Conservation (phyloP, 2,797 vertebrate genomes). For the Fundulus diaphanus region DNA sequence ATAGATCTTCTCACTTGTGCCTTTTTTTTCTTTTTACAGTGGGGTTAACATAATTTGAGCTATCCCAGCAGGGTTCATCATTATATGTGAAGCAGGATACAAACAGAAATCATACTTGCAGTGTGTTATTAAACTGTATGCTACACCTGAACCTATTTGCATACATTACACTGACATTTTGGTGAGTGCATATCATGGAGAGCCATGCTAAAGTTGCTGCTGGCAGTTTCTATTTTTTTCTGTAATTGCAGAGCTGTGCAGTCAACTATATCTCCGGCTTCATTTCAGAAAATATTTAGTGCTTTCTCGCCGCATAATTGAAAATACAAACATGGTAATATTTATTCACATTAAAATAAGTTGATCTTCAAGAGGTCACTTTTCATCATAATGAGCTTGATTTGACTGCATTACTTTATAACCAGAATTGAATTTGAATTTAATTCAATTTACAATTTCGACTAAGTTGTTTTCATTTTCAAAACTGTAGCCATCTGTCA, state of each 20-base stretch:
- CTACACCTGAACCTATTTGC: slow-evolving; percentile 3
- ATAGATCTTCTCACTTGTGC: slow-evolving; percentile 5
- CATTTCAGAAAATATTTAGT: background rate
- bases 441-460: too few relatives aligned
- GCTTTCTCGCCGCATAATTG: background rate
- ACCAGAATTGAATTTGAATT: too few relatives aligned
- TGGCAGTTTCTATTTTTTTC: background rate
- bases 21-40: background rate
- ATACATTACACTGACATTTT: slow-evolving; percentile 10
- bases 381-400: background rate
- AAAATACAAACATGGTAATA: background rate
- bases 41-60: slow-evolving; percentile 12
- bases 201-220: background rate
- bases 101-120: slow-evolving; percentile 9
- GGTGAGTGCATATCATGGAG: background rate
- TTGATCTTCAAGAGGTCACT: background rate
- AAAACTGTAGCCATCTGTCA: too few relatives aligned
- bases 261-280: background rate
- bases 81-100: slow-evolving; percentile 12
- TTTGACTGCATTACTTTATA: background rate
- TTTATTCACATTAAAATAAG: background rate
- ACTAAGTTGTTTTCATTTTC: too few relatives aligned
- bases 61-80: slow-evolving; percentile 7
- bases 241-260: background rate
- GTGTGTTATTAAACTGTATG: background rate